Evolutionary conservation across 2,888 invertebrate genomes (phyloP), one percentile per base, ranked within the genome.

Genomic region (Scotopteryx bipunctaria): DNA sequence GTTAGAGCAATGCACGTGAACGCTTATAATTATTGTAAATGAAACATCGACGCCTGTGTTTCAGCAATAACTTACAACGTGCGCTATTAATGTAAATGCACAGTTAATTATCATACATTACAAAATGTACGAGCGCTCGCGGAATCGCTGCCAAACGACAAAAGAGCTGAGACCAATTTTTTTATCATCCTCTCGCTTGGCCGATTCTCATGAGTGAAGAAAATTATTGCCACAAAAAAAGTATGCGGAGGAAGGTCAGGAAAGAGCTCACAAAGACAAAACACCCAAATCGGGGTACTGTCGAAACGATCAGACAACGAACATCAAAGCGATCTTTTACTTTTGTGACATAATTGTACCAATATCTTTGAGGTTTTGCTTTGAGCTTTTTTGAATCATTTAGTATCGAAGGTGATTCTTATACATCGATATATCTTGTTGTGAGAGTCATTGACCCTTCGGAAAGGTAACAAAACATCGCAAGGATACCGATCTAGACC

Each of bases 101-200:
- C 11, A 15, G 23, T 19, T 40, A 35, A 43, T 45, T 48, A 48
- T 48, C 29, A 47, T 38, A 36, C 21, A 36, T 44, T 32, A 43
- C 9, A 46, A 14, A 17, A 43, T 32, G 9, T 15, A 32, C n/a
- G 15, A 50, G 42, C 38, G 13, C 46, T 61, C 47, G 44, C 47
- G 33, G 51, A 52, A 71, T 67, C 68, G 62, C 63, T 67, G 47
- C 50, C 33, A 52, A 68, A 71, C 71, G 71, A 78, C 79, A 80
- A 81, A 83, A 82, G 76, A 73, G 80, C 80, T 80, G 79, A 79
- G 63, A 66, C 74, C 71, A 76, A 76, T 77, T 78, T 81, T 84
- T 85, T 85, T 85, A 84, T 84, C 83, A 83, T 71, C 63, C 73
- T 69, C 80, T 81, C 84, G 81, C 80, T 81, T 82, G 79, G 79